Evolutionary conservation across 2,113 vertebrate genomes (phyloP), one percentile per base, ranked within the genome.

Genomic region (Centropus bengalensis): DNA sequence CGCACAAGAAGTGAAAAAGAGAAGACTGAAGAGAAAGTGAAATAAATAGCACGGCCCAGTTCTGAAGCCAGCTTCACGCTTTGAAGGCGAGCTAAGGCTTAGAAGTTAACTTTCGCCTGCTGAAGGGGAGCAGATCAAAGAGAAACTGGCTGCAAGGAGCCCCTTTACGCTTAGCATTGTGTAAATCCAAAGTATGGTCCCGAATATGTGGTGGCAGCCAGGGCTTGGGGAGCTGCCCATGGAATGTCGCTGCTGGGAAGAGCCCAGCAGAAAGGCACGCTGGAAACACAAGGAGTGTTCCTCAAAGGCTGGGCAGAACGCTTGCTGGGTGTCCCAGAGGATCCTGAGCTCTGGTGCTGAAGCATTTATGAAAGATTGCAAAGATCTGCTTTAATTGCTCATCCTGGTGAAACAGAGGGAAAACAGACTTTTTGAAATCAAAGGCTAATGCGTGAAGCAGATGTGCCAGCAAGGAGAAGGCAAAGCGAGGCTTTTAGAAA

Each of bases 81-180:
- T 21, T 12, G 82, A 66, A 87, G 76, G 10, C 64, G 36, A 21
- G 32, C 1, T 0, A 45, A 47, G 26, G 52, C 64, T 86, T 17
- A 42, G 64, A 36, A 86, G 40, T 49, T 21, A 17, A 54, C 45
- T 54, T 51, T 9, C 6, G 44, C 38, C 20, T 8, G 1, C 62
- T 36, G 1, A 4, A 70, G n/a, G 63, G 38, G 58, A 24, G 91
- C 17, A 17, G 68, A 47, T 33, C 56, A 47, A 42, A 70, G 86
- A 17, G 28, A 36, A 0, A 4, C n/a, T 14, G 56, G 64, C 24
- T 36, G 56, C 30, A 66, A 47, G 63, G 51, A 47, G 81, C 68
- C 32, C 1, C 0, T 28, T 68, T 10, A 12, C 0, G 5, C 47
- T 47, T 12, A 36, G 33, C 1, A 1, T 6, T 5, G 49, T 33